Evolutionary conservation across 2,113 vertebrate genomes (phyloP), one percentile per base, ranked within the genome.

Genomic region (Perca schrenkii): DNA sequence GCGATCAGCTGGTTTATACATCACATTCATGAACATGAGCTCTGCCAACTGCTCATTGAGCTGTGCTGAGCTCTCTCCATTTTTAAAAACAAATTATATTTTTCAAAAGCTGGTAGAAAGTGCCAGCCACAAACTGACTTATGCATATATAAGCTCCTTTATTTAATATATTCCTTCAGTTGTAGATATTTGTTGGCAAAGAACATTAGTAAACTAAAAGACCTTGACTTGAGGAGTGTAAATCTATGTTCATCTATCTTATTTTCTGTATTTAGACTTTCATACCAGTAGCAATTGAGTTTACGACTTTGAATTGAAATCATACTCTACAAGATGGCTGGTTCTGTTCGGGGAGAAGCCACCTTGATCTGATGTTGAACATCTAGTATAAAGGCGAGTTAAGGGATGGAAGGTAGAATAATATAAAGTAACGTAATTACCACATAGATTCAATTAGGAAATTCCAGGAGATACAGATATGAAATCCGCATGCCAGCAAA

Each of bases 401-500:
- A 52, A 74, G 56, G 34, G 65, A 76, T 16, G 46, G 58, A 67
- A 36, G 14, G 56, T 8, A 47, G 63, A 15, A 75, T 69, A 54
- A 62, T 67, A 50, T 56, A 67, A 79, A 34, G 54, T 76, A 84
- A 84, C 3, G 5, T 82, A 66, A 79, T 88, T 75, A 81, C 49
- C 52, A 71, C 43, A 22, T 15, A 53, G 46, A 90, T 81, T 86
- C 3, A 78, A 77, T 86, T 62, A 82, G 57, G 15, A 58, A 79
- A 77, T 75, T 86, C 75, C 79, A 88, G 61, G 36, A 71, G 78
- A 49, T 58, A 8, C 3, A 72, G 31, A 74, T 70, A 87, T 69
- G 8, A 78, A 83, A 82, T 63, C 60, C 28, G 15, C 54, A 74
- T 77, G 54, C 65, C 64, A 75, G 56, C 52, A 36, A 64, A 74